Evolutionary conservation across 2,113 vertebrate species (phyloP), one percentile per base, ranked within the genome.

Genomic region (Aphelocoma coerulescens): DNA sequence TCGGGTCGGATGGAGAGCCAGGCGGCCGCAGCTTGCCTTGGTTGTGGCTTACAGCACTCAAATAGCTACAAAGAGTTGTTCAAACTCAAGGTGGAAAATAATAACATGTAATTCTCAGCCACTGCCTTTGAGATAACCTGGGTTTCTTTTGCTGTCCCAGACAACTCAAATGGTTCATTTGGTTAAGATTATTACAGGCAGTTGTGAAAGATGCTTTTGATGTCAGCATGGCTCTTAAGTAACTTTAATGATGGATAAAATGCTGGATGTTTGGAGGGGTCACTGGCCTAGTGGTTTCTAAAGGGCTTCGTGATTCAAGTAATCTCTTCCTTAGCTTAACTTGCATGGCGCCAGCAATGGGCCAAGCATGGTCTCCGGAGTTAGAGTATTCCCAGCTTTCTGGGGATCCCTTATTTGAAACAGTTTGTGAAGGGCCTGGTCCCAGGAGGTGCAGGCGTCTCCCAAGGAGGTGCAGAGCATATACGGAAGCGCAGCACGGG

Each of bases 281-380:
- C 65, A 8, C 30, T 13, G 33, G 33, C 48, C 26, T 41, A 49
- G 44, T 7, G 2, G 58, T 23, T 77, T 16, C 49, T 43, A 11
- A 78, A 68, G 39, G 43, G 33, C 48, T 77, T 33, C 27, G 0
- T 69, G 44, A 57, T 8, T 79, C 23, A 24, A 21, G 26, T 82
- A 1, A 6, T 74, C 41, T 65, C 41, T 58, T 19, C 33, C 9
- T 17, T 27, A 55, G 18, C 28, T 39, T 13, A 32, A n/a, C 37
- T 37, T 20, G 39, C 26, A 9, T 0, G 2, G 59, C 80, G 58
- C 23, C 57, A 49, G 74, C 63, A 5, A 6, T 0, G 0, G 66
- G 30, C 44, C 1, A 2, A 32, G 59, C 13, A 1, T 0, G 0
- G 11, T 21, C 52, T 44, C 39, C 2, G 2, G 43, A 22, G 4